Percentiles rank a stretch among this genome's conserved stretches.
Conservation (phyloP, 2,888 invertebrate genomes). For the Synergus gifuensis region DNA sequence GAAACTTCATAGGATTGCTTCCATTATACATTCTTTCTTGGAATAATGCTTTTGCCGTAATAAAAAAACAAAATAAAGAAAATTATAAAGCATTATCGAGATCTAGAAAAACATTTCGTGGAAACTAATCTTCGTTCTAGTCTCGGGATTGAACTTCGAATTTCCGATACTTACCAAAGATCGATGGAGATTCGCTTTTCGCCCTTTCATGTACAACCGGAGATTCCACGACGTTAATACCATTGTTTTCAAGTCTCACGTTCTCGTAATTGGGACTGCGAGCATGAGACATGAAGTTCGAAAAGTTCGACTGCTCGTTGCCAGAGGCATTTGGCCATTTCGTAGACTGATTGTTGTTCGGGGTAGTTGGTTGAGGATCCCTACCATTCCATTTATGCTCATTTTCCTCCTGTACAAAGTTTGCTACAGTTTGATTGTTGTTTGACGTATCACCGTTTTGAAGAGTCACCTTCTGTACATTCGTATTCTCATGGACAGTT, state of each 20-base stretch:
- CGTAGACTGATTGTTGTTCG: slow-evolving; percentile 68
- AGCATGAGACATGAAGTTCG: slow-evolving; percentile 64
- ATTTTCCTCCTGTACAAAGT: slow-evolving; percentile 37
- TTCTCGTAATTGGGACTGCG: slow-evolving; percentile 71
- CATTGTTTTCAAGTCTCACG: slow-evolving; percentile 57
- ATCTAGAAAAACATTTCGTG: not conserved
- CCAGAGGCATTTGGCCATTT: slow-evolving; percentile 61
- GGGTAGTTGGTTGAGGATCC: slow-evolving; percentile 55
- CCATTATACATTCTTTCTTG: no score
- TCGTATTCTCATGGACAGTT: slow-evolving; percentile 71
- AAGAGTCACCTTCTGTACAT: slow-evolving; percentile 62
- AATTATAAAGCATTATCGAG: not conserved
- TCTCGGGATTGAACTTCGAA: not conserved
- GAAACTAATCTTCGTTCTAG: not conserved
- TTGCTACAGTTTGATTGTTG: slow-evolving; percentile 44
- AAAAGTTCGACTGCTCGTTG: slow-evolving; percentile 57
- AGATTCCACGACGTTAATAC: slow-evolving; percentile 39
- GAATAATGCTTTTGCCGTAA: not conserved
- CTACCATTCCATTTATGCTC: slow-evolving; percentile 44
- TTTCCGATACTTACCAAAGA: slow-evolving; percentile 55
- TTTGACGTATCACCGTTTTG: slow-evolving; percentile 49
- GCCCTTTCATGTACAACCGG: slow-evolving; percentile 15
- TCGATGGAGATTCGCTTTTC: slow-evolving; percentile 53
- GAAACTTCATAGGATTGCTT: no score
- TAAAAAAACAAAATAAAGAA: not conserved